Evolutionary conservation across 2,888 invertebrate genomes (phyloP).

Genomic region (Mallateleia sp.): DNA sequence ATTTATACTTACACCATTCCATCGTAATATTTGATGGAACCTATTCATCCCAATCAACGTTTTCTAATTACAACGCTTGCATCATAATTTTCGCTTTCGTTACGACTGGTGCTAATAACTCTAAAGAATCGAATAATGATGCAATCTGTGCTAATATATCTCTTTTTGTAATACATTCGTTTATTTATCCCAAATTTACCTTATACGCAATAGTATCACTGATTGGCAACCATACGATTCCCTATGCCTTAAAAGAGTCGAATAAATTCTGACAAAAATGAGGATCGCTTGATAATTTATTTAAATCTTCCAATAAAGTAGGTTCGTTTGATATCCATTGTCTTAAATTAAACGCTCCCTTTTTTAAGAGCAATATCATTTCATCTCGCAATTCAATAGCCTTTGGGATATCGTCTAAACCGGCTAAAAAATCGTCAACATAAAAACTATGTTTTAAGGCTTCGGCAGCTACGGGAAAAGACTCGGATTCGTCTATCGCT

Average conservation of each 20-base stretch:
- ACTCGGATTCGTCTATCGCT: background rate
- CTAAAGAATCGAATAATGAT: conserved; percentile 26
- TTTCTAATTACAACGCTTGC: too few relatives aligned
- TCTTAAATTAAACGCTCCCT: background rate
- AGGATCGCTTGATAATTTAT: background rate
- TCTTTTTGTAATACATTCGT: background rate
- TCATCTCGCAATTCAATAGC: background rate
- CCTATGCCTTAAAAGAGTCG: conserved; percentile 13
- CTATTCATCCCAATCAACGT: too few relatives aligned
- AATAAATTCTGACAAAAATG: conserved; percentile 18
- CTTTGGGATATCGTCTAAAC: background rate
- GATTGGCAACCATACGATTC: conserved; percentile 13
- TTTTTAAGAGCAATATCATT: background rate
- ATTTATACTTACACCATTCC: too few relatives aligned
- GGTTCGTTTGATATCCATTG: conserved; percentile 21
- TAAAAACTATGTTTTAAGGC: conserved; percentile 3
- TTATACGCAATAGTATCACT: background rate
- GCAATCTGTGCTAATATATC: background rate
- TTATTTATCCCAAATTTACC: background rate
- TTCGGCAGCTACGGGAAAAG: background rate
- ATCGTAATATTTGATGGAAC: too few relatives aligned
- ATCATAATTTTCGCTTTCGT: conserved; percentile 58
- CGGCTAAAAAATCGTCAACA: conserved; percentile 19
- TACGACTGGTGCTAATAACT: conserved; percentile 67
- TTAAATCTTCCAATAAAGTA: background rate